Base-by-base conservation (phyloP, 2,888 invertebrate genomes). In the Esperia sulphurella region DNA sequence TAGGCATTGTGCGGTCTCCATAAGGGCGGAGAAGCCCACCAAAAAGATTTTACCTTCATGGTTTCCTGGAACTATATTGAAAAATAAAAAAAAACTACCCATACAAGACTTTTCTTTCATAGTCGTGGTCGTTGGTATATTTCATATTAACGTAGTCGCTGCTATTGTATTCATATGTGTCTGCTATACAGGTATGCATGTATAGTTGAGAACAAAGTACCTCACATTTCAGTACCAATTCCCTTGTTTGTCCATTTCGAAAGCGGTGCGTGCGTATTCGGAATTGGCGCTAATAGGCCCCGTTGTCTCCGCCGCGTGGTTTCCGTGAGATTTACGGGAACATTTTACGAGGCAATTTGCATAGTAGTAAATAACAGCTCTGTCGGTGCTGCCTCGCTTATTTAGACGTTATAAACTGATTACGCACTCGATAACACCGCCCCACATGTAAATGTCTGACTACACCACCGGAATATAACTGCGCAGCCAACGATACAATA, bases 361-460 rank as follows among this genome's bases (percentile, higher is more conserved):
- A 80, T 78, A 76, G 68, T 65, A 65, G 68, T 80, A 81, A 82
- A 81, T 79, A 76, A 79, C 74, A 63, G 62, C 66, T 65, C 68
- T 75, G 76, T 78, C 75, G 74, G 79, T 74, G 63, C 60, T 65
- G 58, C 60, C 65, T 69, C 72, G 75, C 71, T 79, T 82, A 83
- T 82, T 81, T 79, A 82, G 80, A 78, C 77, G 77, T 78, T 79
- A 75, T 79, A 76, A 75, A 76, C 77, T 78, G 79, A 83, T 82
- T 76, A 79, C 72, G 70, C 65, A 69, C 68, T 71, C 71, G 81
- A 82, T 83, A 83, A 77, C 72, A 66, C 68, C 64, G 62, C 64
- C 63, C 66, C 61, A 69, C 68, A 76, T 77, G 71, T 75, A 79
- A 80, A 79, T 76, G 69, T 71, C 70, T 69, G 64, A 63, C 52